Conservation (phyloP, 2,888 invertebrate genomes). For the Rambutsinella grinnellia region DNA sequence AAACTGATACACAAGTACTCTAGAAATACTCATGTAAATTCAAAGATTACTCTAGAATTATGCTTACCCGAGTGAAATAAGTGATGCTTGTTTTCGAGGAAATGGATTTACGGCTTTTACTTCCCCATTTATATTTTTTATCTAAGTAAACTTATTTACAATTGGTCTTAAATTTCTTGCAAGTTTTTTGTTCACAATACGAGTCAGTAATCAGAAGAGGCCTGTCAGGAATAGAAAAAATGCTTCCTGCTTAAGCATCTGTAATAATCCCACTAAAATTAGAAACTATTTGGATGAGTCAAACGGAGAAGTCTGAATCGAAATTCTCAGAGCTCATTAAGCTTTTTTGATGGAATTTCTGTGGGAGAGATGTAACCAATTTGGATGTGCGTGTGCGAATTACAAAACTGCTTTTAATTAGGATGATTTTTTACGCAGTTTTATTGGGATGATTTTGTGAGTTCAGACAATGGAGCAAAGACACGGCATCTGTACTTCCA, state of each 20-base stretch:
- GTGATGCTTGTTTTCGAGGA: slow-evolving; percentile 48
- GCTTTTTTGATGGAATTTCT: slow-evolving; percentile 20
- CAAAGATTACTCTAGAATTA: too few species aligned
- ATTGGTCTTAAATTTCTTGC: slow-evolving; percentile 26
- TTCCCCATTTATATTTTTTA: not conserved
- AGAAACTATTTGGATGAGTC: too few species aligned
- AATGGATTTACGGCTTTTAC: not conserved
- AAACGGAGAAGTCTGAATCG: too few species aligned
- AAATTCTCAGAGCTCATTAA: slow-evolving; percentile 40
- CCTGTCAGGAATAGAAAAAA: too few species aligned
- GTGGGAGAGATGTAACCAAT: slow-evolving; percentile 18
- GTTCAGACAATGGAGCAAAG: slow-evolving; percentile 9
- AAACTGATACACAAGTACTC: too few species aligned
- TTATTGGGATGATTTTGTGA: not conserved
- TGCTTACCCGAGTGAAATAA: slow-evolving; percentile 44
- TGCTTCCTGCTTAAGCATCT: too few species aligned
- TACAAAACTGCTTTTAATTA: slow-evolving; percentile 12
- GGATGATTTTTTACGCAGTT: slow-evolving; percentile 9
- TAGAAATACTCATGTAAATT: too few species aligned
- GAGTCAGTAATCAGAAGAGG: too few species aligned
- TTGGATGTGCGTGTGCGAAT: slow-evolving; percentile 14
- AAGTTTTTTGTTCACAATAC: slow-evolving; percentile 33
- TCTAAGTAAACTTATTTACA: slow-evolving; percentile 27
- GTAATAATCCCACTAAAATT: too few species aligned
- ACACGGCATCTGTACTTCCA: not conserved